These are phyloP conservation scores for Botia almorhae DNA, from an alignment of 2,797 vertebrate species.

Conservation along the genomic window DNA sequence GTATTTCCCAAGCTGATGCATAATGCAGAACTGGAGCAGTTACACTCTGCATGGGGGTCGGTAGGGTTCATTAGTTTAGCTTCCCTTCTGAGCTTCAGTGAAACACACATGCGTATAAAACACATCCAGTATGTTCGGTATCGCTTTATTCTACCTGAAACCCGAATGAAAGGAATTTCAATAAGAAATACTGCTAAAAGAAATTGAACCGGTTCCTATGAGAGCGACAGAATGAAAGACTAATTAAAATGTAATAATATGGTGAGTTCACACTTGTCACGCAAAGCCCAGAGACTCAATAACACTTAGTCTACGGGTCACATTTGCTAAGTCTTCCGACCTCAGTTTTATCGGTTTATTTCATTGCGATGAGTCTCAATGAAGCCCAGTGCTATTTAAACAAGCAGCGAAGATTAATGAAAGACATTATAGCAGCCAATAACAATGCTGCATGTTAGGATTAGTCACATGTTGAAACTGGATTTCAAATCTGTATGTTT, in stretches of 20 bases:
- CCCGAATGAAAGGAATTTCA: constrained; percentile 2
- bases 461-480: constrained; percentile 21
- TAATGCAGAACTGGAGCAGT: constrained; percentile 46
- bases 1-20: constrained; percentile 36
- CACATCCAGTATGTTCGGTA: background rate
- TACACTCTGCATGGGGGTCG: constrained; percentile 24
- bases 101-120: constrained; percentile 7
- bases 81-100: constrained; percentile 46
- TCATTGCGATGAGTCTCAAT: constrained; percentile 30
- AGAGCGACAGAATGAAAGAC: constrained; percentile 6
- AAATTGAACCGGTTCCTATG: constrained; percentile 8
- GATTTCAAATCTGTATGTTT: background rate
- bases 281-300: constrained; percentile 26
- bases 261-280: constrained; percentile 19
- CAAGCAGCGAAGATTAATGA: constrained; percentile 48
- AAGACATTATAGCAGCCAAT: constrained; percentile 19
- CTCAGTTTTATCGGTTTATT: constrained; percentile 36
- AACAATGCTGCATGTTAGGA: constrained; percentile 16
- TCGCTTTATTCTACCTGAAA: constrained; percentile 29
- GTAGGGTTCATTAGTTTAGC: constrained; percentile 40
- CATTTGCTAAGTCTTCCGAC: constrained; percentile 23
- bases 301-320: constrained; percentile 30
- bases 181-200: background rate
- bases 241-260: constrained; percentile 16
- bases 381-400: constrained; percentile 24